Evolutionary conservation across 2,888 invertebrate species (phyloP), one percentile per base, ranked within the genome.

Genomic region (Melikaiella ostensackeni): DNA sequence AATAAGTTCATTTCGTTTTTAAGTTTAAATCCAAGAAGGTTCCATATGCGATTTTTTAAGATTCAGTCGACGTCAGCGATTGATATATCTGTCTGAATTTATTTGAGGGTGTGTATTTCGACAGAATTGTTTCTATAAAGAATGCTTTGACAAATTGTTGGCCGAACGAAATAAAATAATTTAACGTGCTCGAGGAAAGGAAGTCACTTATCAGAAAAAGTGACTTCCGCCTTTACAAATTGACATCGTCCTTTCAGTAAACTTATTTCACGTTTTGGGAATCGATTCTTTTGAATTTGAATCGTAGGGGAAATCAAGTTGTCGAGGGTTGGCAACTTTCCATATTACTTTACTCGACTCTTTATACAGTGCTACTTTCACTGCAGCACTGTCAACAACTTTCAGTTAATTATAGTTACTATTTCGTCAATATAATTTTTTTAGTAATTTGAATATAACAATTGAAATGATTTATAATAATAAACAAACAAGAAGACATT

Each of bases 71-170:
- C 16, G 16, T 16, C 16, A 42, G 5, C 16, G 42, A 16, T 16
- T 42, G 16, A n/a, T 50, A n/a, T n/a, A n/a, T 50, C n/a, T 50
- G 2, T 91, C 87, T 24, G 24, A 19, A 16, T 63, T 35, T 13
- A 76, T 35, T 74, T 19, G n/a, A 46, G 33, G 75, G 27, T 66
- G 33, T 66, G 16, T 57, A 21, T 33, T 35, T 27, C 35, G 35
- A 24, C 21, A 50, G 50, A 50, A 50, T 64, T 1, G 11, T 64
- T 64, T 42, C 1, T 33, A 8, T 30, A 6, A 33, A 16, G 4
- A 33, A n/a, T n/a, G 50, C 1, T 7, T 2, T n/a, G 50, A 50
- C n/a, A 50, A 50, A 50, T n/a, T 50, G 50, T 50, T 50, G 50
- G 8, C 2, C 9, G 50, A n/a, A 8, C n/a, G 50, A 50, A 50